Evolutionary conservation across 1,140 invertebrate species (phyloP), one percentile per base, ranked within the genome.

Genomic region (Camponotus floridanus): DNA sequence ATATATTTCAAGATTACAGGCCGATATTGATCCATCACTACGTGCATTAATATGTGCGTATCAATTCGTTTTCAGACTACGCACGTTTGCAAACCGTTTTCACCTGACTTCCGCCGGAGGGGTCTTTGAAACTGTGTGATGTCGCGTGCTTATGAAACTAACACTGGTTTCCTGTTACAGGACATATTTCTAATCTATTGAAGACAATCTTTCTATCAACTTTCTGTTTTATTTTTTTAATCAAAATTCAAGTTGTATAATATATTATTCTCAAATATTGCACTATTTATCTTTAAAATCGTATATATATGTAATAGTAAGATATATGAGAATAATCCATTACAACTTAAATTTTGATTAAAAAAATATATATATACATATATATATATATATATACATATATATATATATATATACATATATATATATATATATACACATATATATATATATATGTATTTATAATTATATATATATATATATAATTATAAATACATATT

Each of bases 81-180:
- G 86, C 92, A 93, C 93, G 92, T 93, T 91, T 48, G 65, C 85
- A 36, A 74, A 87, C 84, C 88, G 91, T 93, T 93, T 93, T 92
- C 92, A 91, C 91, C 86, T 78, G 79, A 92, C 92, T 93, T 94
- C 93, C 93, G 92, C 88, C 88, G 91, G 70, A 71, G 76, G 73
- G 70, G 21, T 51, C 45, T 48, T 51, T 42, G 33, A 39, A 21
- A 59, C 70, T 70, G 21, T 48, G 76, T 45, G 36, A 26, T 55
- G 76, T 61, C 76, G 62, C 21, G 31, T 55, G 86, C 89, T 90
- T 90, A 87, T 83, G 86, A 90, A 87, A 90, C 88, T 86, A 64
- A 48, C 76, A 76, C 21, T 61, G 48, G 78, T 76, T 90, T 90
- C 80, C 89, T 86, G 76, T 13, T 76, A 61, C 62, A 64, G 70